These are phyloP conservation scores for Mimas tiliae DNA, from an alignment of 2,888 invertebrate genomes.

Conservation along the genomic window DNA sequence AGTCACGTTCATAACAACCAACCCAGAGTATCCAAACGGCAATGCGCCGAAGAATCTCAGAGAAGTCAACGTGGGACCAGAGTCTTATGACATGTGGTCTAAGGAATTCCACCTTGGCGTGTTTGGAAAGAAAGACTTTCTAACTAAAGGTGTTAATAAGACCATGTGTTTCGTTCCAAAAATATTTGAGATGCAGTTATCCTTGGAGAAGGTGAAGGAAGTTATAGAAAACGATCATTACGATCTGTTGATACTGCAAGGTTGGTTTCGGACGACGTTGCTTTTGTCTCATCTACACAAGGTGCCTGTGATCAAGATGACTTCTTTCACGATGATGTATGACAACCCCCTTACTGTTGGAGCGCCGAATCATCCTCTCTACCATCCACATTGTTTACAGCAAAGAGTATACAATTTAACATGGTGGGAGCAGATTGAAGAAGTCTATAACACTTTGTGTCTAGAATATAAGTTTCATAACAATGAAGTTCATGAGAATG, in stretches of 20 bases:
- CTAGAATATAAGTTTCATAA: slow-evolving; percentile 2
- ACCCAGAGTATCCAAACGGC: slow-evolving; percentile 24
- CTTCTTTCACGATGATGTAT: slow-evolving; percentile 41
- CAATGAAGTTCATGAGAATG: slow-evolving; percentile 35
- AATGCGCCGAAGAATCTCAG: slow-evolving; percentile 27
- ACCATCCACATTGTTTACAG: slow-evolving; percentile 39
- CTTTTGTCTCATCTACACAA: slow-evolving; percentile 39
- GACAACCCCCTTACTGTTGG: slow-evolving; percentile 42
- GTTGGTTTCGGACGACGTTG: slow-evolving; percentile 34
- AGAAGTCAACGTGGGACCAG: slow-evolving; percentile 30
- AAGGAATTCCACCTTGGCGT: slow-evolving; percentile 12
- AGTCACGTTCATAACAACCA: slow-evolving; percentile 30
- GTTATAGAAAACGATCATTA: slow-evolving; percentile 28
- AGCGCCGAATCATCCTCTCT: slow-evolving; percentile 41
- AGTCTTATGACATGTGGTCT: slow-evolving; percentile 27
- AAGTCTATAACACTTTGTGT: slow-evolving; percentile 29
- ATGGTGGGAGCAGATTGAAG: slow-evolving; percentile 35
- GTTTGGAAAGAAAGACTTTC: slow-evolving; percentile 23
- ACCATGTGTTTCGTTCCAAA: background rate
- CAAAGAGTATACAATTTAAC: slow-evolving; percentile 39
- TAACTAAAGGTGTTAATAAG: slow-evolving; percentile 15
- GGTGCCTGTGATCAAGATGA: slow-evolving; percentile 43
- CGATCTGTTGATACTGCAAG: slow-evolving; percentile 35
- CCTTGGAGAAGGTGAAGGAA: slow-evolving; percentile 19
- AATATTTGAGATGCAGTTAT: slow-evolving; percentile 31